Conservation (phyloP, 2,888 invertebrate genomes). For the Scaptomyza tumidula region DNA sequence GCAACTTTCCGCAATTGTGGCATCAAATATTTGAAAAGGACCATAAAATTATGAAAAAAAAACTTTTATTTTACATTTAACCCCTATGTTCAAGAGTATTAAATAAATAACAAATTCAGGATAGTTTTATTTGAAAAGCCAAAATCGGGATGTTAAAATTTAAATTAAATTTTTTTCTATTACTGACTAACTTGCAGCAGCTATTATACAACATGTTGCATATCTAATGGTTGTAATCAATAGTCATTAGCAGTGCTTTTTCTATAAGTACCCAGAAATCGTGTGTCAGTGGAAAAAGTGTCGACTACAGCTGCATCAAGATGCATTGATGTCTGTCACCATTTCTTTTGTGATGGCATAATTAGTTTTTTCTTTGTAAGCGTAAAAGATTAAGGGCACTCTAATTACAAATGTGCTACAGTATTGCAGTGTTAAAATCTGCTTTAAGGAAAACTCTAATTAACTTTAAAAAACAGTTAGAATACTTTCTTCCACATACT, state of each 20-base stretch:
- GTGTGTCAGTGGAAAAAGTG: conserved; percentile 22
- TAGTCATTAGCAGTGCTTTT: background rate
- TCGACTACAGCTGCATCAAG: conserved; percentile 1
- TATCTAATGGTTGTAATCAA: background rate
- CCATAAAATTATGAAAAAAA: no score
- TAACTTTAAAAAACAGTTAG: background rate
- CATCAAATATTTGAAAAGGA: no score
- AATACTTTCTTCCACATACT: background rate
- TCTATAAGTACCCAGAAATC: conserved; percentile 14
- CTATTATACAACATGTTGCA: background rate
- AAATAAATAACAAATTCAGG: no score
- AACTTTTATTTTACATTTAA: no score
- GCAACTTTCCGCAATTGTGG: no score
- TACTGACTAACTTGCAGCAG: background rate
- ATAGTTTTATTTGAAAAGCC: no score
- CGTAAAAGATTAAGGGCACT: conserved; percentile 22
- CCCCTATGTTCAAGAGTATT: no score
- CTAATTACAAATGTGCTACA: background rate
- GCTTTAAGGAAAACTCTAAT: background rate
- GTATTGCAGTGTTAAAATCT: background rate
- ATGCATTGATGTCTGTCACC: conserved; percentile 5
- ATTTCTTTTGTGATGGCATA: conserved; percentile 34
- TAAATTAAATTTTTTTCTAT: no score
- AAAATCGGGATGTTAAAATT: no score
- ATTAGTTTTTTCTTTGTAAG: conserved; percentile 50